These are phyloP conservation scores for Xyrauchen texanus DNA, from an alignment of 2,113 vertebrate species.

Conservation along the genomic window DNA sequence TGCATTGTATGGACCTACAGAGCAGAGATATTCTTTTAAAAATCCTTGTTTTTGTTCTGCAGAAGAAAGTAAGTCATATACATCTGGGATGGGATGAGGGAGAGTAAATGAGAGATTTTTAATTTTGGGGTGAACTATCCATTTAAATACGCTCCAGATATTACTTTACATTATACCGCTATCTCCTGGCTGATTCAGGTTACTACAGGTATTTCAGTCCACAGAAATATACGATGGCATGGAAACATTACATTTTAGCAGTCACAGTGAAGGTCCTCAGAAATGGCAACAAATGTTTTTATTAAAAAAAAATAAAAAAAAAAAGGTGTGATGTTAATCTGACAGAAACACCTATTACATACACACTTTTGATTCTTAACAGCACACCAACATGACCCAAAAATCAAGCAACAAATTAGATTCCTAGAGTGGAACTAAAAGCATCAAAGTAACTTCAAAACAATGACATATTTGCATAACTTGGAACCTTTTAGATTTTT, in stretches of 20 bases:
- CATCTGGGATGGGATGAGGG: no score
- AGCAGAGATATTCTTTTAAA: no score
- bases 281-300: neutral
- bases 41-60: no score
- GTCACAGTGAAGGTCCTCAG: neutral
- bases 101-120: no score
- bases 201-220: neutral
- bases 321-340: neutral
- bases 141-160: no score
- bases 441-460: neutral
- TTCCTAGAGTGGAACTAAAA: neutral
- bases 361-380: slow-evolving; percentile 5
- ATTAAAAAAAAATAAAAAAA: neutral
- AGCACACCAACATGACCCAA: neutral
- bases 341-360: neutral
- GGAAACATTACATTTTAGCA: no score
- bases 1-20: no score
- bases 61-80: no score
- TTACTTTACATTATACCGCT: neutral
- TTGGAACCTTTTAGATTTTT: neutral
- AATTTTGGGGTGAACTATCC: no score
- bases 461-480: neutral
- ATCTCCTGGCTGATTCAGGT: neutral
- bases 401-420: neutral
- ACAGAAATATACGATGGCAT: neutral